Evolutionary conservation across 2,113 vertebrate genomes (phyloP).

Genomic region (Carettochelys insculpta): DNA sequence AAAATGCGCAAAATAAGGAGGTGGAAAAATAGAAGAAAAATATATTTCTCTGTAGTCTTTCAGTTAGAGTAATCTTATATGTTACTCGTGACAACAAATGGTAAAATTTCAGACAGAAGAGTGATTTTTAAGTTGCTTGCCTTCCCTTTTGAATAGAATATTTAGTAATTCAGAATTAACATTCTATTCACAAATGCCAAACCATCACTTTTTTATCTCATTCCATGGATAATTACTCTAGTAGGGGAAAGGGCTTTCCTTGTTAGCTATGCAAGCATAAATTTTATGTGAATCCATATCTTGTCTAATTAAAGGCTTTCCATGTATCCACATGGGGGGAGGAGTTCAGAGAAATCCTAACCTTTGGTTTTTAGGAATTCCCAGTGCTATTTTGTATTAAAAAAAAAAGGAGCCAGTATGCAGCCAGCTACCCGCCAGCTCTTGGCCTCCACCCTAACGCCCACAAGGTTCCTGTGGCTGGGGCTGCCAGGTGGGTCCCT

Average conservation of each 20-base stretch:
- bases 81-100: not conserved
- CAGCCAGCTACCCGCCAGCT: too few species aligned
- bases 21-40: not conserved
- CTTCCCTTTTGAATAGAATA: constrained; percentile 18
- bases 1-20: not conserved
- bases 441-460: too few species aligned
- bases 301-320: constrained; percentile 36
- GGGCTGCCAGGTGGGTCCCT: too few species aligned
- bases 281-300: constrained; percentile 45
- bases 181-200: constrained; percentile 61
- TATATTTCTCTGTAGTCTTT: not conserved
- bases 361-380: constrained; percentile 9
- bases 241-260: constrained; percentile 37
- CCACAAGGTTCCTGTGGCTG: too few species aligned
- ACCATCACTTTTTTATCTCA: constrained; percentile 49
- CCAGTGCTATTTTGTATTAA: too few species aligned
- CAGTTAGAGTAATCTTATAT: not conserved
- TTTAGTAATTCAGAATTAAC: constrained; percentile 50
- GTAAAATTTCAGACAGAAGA: not conserved
- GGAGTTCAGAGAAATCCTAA: constrained; percentile 13
- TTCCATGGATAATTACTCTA: constrained; percentile 60
- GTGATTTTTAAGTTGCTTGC: not conserved
- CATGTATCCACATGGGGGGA: not conserved
- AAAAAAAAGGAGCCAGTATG: too few species aligned
- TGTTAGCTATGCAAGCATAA: constrained; percentile 37